A percentile compares a stretch with the other conserved stretches of the same genome.
phyloP scores from a whole-genome alignment of 2,888 invertebrate species.

The Polyommatus icarus region DNA sequence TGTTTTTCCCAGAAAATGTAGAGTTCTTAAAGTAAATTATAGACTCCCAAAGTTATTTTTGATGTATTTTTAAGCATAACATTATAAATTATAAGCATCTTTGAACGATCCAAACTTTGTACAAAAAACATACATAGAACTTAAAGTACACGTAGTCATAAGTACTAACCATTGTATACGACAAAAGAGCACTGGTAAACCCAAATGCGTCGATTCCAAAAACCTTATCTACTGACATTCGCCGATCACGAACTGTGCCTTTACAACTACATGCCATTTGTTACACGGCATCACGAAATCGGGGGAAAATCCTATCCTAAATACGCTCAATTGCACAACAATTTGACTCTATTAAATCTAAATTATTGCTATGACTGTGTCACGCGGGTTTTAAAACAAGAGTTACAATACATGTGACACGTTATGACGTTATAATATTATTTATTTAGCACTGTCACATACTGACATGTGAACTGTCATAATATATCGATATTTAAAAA shows the following conservation, averaged over 20 bases:
- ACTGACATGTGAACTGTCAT: neutral
- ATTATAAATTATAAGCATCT: no score
- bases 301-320: conserved; percentile 70
- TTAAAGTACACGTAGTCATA: no score
- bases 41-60: no score
- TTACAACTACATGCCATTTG: conserved; percentile 72
- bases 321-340: conserved; percentile 36
- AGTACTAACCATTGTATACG: neutral
- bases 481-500: neutral
- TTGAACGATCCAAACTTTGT: no score
- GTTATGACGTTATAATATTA: no score
- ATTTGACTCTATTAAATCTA: conserved; percentile 11
- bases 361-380: conserved; percentile 13
- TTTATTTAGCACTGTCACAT: neutral
- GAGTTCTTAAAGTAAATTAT: no score
- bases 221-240: conserved; percentile 54
- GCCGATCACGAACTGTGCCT: conserved; percentile 72
- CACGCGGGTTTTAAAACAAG: neutral
- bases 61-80: no score
- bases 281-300: conserved; percentile 61
- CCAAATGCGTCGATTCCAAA: conserved; percentile 54
- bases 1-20: no score
- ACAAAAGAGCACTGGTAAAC: conserved; percentile 21
- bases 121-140: no score
- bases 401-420: neutral